A percentile compares a stretch with the other conserved stretches of the same genome.
phyloP scores from a whole-genome alignment of 2,113 vertebrate species.

The Brienomyrus brachyistius region DNA sequence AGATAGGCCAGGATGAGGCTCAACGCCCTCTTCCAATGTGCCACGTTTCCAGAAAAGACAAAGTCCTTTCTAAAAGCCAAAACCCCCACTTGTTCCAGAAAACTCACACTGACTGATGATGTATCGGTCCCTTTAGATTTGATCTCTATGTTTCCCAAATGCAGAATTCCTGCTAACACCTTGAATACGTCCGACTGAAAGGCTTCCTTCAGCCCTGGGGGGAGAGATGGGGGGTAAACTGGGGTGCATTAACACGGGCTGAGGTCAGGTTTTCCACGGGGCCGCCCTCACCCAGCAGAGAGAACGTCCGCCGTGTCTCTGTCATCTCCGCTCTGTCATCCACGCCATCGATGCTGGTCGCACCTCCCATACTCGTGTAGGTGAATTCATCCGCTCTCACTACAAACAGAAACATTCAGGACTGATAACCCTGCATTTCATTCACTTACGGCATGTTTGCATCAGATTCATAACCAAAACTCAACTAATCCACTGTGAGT shows the following conservation, averaged over 20 bases:
- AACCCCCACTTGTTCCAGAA: not conserved
- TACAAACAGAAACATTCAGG: conserved; percentile 37
- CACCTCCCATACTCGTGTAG: conserved; percentile 80
- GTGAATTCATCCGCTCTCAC: conserved; percentile 79
- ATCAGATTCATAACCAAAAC: not conserved
- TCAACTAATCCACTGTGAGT: not conserved
- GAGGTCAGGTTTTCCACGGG: not conserved
- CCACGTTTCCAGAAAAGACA: not conserved
- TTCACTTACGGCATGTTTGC: not conserved
- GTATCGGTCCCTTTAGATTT: conserved; percentile 64
- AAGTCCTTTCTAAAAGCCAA: not conserved
- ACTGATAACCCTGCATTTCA: not conserved
- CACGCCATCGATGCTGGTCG: conserved; percentile 71
- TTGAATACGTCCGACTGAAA: conserved; percentile 85
- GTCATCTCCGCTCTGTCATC: conserved; percentile 76
- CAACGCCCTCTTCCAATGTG: not conserved
- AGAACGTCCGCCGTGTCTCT: conserved; percentile 83
- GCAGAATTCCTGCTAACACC: conserved; percentile 82
- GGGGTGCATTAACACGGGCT: not conserved
- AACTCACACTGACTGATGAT: conserved; percentile 76
- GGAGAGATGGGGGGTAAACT: not conserved
- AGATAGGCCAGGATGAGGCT: not conserved
- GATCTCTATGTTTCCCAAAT: conserved; percentile 85
- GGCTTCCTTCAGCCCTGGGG: conserved; percentile 72
- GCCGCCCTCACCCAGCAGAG: conserved; percentile 66